Percentiles rank a stretch among this genome's conserved stretches.
Evolutionary conservation across 2,113 vertebrate genomes (phyloP).

Genomic region (Leptobrachium ailaonicum): DNA sequence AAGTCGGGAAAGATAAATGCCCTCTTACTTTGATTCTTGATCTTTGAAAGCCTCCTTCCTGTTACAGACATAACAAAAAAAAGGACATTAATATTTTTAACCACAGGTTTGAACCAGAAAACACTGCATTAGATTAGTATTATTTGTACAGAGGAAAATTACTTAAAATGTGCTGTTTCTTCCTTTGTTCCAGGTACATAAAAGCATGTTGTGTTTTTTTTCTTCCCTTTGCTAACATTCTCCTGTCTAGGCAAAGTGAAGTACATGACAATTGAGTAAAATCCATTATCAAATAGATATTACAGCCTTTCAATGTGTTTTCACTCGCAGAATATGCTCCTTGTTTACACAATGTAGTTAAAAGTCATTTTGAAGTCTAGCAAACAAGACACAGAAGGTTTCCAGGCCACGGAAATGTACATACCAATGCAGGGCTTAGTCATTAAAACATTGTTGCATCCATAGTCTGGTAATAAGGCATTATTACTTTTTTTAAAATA

Average conservation of each 20-base stretch:
- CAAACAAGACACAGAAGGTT: conserved; percentile 56
- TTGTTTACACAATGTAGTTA: conserved; percentile 62
- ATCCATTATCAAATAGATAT: conserved; percentile 72
- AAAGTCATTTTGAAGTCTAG: conserved; percentile 59
- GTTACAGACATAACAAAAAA: conserved; percentile 41
- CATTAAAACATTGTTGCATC: not conserved
- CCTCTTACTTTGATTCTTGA: conserved; percentile 36
- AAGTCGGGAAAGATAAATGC: conserved; percentile 16
- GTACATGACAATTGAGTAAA: conserved; percentile 63
- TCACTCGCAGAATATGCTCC: conserved; percentile 60
- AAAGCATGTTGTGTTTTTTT: conserved; percentile 59
- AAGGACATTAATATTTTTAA: conserved; percentile 37
- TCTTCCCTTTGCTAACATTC: conserved; percentile 53
- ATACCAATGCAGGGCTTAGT: conserved; percentile 4
- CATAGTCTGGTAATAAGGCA: not conserved
- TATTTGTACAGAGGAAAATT: conserved; percentile 67
- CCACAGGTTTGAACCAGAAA: conserved; percentile 46
- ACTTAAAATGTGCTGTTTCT: conserved; percentile 57
- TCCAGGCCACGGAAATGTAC: not conserved
- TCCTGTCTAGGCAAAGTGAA: conserved; percentile 67
- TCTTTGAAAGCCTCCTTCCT: conserved; percentile 23
- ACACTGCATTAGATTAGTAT: conserved; percentile 44
- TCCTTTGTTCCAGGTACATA: conserved; percentile 65
- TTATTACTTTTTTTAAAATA: not conserved
- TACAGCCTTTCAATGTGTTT: conserved; percentile 64